Conservation (phyloP, 2,888 invertebrate species). For the Antheraea yamamai region DNA sequence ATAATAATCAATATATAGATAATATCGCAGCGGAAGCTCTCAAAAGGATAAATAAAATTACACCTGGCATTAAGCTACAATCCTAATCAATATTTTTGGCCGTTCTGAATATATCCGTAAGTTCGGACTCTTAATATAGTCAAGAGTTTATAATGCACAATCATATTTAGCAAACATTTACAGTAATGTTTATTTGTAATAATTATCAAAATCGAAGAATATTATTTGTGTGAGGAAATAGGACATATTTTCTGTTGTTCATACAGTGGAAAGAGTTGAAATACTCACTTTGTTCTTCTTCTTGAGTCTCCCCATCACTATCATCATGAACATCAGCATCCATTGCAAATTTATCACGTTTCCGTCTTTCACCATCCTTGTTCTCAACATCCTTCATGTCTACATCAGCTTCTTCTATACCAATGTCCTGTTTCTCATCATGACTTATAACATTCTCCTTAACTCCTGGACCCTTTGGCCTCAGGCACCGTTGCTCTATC, state of each 20-base stretch:
- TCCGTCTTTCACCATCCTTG: constrained; percentile 44
- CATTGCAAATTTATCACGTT: constrained; percentile 70
- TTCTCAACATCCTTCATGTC: constrained; percentile 27
- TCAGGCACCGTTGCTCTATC: constrained; percentile 81
- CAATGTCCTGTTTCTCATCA: constrained; percentile 25
- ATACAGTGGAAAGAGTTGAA: not conserved
- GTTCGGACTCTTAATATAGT: no score
- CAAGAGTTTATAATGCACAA: no score
- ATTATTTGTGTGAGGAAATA: no score
- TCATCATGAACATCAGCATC: constrained; percentile 70
- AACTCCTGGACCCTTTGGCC: constrained; percentile 53
- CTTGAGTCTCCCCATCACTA: constrained; percentile 61
- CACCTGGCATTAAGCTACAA: no score
- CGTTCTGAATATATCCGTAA: no score
- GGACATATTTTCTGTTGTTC: not conserved
- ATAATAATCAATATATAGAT: no score
- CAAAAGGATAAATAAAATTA: no score
- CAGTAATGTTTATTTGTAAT: no score
- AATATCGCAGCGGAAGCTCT: no score
- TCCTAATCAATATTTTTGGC: no score
- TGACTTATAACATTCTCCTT: constrained; percentile 62
- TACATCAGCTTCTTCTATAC: constrained; percentile 22
- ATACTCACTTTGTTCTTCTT: constrained; percentile 35
- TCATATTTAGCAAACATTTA: no score
- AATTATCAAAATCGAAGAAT: no score